Evolutionary conservation across 2,113 vertebrate species (phyloP).

Genomic region (Xyrauchen texanus): DNA sequence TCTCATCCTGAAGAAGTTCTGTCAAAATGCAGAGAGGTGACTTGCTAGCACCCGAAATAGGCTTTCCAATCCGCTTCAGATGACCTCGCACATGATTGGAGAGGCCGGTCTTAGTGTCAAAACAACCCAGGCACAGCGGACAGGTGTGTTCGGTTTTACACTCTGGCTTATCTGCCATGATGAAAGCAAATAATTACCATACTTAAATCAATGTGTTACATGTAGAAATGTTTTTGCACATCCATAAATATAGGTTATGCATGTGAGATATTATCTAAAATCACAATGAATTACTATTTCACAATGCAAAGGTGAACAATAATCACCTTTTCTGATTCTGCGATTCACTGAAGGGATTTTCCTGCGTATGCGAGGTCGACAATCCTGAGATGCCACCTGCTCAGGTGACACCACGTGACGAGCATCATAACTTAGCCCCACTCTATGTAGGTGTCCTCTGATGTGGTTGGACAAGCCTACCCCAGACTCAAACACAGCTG

Average conservation of each 20-base stretch:
- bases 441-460: constrained; percentile 90
- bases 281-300: constrained; percentile 5
- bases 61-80: constrained; percentile 87
- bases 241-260: constrained; percentile 22
- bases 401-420: constrained; percentile 92
- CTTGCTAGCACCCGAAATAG: constrained; percentile 84
- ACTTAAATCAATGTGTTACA: neutral
- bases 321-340: constrained; percentile 86
- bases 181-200: constrained; percentile 15
- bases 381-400: constrained; percentile 88
- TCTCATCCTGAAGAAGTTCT: constrained; percentile 88
- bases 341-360: constrained; percentile 78
- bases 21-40: constrained; percentile 88
- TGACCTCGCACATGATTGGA: constrained; percentile 94
- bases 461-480: constrained; percentile 93
- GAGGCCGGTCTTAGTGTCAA: constrained; percentile 92
- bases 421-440: constrained; percentile 89
- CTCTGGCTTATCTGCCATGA: constrained; percentile 83
- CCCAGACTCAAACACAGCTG: constrained; percentile 90
- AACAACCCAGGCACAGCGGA: constrained; percentile 89
- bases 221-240: constrained; percentile 13
- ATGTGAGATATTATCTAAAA: constrained; percentile 10
- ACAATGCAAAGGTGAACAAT: constrained; percentile 25
- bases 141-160: constrained; percentile 85
- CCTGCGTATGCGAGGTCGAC: constrained; percentile 86